Evolutionary conservation across 2,888 invertebrate genomes (phyloP), one percentile per base, ranked within the genome.

Genomic region (Caenorhabditis japonica): DNA sequence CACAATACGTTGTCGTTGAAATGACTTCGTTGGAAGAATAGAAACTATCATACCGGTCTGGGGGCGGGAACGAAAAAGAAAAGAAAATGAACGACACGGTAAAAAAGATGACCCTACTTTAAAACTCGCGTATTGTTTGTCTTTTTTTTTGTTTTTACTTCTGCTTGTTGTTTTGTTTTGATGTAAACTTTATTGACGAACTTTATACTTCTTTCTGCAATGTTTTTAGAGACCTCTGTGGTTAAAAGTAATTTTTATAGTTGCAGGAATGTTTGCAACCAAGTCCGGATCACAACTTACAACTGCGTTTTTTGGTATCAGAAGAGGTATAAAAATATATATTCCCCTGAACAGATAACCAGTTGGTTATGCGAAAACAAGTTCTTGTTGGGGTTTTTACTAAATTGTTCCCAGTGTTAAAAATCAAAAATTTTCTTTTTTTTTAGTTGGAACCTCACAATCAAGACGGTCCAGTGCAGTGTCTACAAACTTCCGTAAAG

Each of bases 1-100:
- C 17, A 15, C 30, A 30, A 30, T 12, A 12, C 46, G 27, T 27
- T n/a, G 46, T 46, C 46, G 46, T 46, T 46, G 46, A 41, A 17
- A 12, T 13, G 27, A 41, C 21, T 15, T 13, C 38, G 27, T 39
- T 10, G 15, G 49, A 33, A 25, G 44, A 61, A 46, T 30, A 36
- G 33, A 69, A 60, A 41, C 53, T 33, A 43, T 60, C 38, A 70
- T 70, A 70, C 60, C 60, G 69, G 69, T 61, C 69, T 70, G 47
- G 39, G 55, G 60, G 60, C 55, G 53, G 52, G 41, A 27, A 15
- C 53, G 55, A 41, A 38, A 33, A 36, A 27, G 39, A 60, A 43
- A 25, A 68, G 39, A 27, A n/a, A n/a, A n/a, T n/a, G 53, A 46
- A 27, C 27, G 27, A 43, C 12, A 17, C 49, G 33, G n/a, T n/a